Evolutionary conservation across 2,113 vertebrate genomes (phyloP).

Genomic region (Ptilonorhynchus violaceus): DNA sequence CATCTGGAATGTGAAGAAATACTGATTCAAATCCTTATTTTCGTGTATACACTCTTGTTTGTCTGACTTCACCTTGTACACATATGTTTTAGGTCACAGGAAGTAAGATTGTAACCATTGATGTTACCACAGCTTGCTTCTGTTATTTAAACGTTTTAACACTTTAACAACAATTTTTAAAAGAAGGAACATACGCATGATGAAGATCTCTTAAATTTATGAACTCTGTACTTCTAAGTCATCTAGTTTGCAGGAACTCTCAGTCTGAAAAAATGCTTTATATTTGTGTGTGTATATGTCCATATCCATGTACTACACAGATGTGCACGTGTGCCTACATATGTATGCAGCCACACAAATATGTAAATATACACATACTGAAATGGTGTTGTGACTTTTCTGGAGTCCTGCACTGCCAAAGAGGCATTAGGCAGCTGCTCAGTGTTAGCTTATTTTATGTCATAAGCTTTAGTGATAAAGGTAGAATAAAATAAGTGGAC

Average conservation of each 20-base stretch:
- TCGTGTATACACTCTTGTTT: neutral
- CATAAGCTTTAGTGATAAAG: neutral
- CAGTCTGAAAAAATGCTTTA: neutral
- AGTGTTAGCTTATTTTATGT: neutral
- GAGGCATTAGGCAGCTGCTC: neutral
- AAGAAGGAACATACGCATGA: neutral
- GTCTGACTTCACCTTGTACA: neutral
- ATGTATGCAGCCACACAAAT: fast-evolving
- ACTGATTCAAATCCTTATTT: neutral
- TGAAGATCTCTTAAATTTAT: neutral
- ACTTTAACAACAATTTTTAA: neutral
- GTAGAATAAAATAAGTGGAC: neutral
- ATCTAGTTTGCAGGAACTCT: neutral
- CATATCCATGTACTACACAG: neutral
- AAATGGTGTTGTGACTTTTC: neutral
- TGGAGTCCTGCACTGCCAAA: neutral
- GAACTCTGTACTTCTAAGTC: neutral
- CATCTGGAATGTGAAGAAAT: neutral
- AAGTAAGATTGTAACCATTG: neutral
- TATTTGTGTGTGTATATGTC: neutral
- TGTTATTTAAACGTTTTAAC: neutral
- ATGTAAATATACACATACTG: neutral
- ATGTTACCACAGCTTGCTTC: neutral
- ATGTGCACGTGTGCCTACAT: neutral
- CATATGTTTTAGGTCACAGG: neutral